A percentile compares a stretch with the other conserved stretches of the same genome.
Evolutionary conservation across 2,797 vertebrate species (phyloP).

Genomic region (Thamnophis elegans): DNA sequence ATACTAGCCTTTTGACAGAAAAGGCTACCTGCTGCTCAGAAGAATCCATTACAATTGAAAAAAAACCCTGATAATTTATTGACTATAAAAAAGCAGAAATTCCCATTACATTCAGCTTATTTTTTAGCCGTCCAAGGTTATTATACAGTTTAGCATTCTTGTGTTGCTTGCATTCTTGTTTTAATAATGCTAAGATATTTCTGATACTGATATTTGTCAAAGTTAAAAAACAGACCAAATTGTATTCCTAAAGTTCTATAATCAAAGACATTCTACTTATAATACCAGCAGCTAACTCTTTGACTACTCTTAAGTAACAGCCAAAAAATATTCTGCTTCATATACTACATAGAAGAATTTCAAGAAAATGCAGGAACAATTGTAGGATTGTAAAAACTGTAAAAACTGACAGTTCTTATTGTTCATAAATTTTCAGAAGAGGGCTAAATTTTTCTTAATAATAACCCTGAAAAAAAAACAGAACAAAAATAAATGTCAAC

Average conservation of each 20-base stretch:
- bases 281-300: neutral
- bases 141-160: neutral
- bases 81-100: neutral
- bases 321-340: slow-evolving; percentile 39
- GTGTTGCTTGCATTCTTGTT: neutral
- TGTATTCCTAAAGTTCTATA: neutral
- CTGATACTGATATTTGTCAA: neutral
- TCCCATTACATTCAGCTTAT: neutral
- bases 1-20: neutral
- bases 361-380: slow-evolving; percentile 64
- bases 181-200: neutral
- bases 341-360: slow-evolving; percentile 44
- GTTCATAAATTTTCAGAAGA: slow-evolving; percentile 60
- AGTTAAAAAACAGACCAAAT: neutral
- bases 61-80: neutral
- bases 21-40: neutral
- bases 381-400: slow-evolving; percentile 58
- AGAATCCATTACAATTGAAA: neutral
- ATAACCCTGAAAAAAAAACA: slow-evolving; percentile 17
- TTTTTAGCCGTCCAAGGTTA: neutral
- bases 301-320: slow-evolving; percentile 44
- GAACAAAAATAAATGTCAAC: slow-evolving; percentile 55
- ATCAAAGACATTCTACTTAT: slow-evolving; percentile 24
- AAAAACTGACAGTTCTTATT: slow-evolving; percentile 60
- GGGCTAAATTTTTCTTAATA: slow-evolving; percentile 55